phyloP scores from a whole-genome alignment of 2,113 vertebrate species.

The Ciconia stormi region DNA sequence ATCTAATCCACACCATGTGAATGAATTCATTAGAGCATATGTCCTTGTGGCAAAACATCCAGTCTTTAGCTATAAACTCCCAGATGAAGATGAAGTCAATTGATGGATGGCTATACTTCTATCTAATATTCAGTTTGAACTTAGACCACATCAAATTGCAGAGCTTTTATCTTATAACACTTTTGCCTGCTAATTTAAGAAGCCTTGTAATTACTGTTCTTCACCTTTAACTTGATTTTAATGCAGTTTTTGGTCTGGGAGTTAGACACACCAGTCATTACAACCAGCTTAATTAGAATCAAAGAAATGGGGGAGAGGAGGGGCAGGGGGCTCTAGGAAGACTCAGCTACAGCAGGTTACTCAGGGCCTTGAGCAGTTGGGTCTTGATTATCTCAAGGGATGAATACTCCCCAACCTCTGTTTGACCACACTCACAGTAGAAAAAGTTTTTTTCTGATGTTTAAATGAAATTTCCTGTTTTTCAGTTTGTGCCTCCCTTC shows the following conservation, averaged over 20 bases:
- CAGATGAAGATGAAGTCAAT: not conserved
- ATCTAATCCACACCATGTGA: not conserved
- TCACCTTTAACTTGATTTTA: slow-evolving; percentile 5
- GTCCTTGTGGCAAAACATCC: not conserved
- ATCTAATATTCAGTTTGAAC: not conserved
- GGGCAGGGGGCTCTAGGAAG: not conserved
- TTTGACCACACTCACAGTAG: not conserved
- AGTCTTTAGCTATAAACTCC: not conserved
- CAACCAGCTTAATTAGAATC: not conserved
- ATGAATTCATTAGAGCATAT: not conserved
- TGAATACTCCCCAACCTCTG: not conserved
- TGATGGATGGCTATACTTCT: not conserved
- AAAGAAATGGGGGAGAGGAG: not conserved
- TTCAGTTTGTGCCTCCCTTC: not conserved
- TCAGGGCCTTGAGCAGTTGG: not conserved
- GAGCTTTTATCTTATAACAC: not conserved
- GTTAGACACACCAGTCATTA: not conserved
- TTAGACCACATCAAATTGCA: not conserved
- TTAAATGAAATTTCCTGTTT: not conserved
- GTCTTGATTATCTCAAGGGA: not conserved
- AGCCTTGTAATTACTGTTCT: not conserved
- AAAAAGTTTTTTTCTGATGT: not conserved
- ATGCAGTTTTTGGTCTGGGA: not conserved
- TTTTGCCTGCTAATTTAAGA: not conserved
- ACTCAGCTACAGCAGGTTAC: not conserved